Conservation (phyloP, 2,113 vertebrate species). For the Microcebus murinus region DNA sequence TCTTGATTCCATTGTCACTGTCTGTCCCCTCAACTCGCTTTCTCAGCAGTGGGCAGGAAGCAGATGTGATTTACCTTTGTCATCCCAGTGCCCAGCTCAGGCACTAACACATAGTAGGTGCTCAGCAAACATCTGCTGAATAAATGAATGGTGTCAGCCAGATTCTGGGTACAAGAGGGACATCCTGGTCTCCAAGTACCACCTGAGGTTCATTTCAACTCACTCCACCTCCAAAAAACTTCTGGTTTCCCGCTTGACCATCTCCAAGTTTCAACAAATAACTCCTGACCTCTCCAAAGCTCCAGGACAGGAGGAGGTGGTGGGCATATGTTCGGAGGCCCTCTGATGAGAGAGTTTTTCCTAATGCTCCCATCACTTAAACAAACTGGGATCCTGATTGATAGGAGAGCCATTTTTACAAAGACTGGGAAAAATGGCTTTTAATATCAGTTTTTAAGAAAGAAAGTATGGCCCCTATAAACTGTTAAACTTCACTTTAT, state of each 20-base stretch:
- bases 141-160: not conserved
- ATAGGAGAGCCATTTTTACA: constrained; percentile 69
- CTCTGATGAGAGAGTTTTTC: not conserved
- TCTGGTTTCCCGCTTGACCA: not conserved
- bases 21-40: not conserved
- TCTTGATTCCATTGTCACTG: not conserved
- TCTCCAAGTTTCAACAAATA: not conserved
- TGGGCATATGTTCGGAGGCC: not conserved
- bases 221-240: not conserved
- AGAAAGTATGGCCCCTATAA: constrained; percentile 85
- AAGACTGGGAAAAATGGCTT: constrained; percentile 84
- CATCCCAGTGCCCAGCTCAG: not conserved
- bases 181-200: not conserved
- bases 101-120: not conserved
- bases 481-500: constrained; percentile 89
- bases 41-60: not conserved
- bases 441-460: constrained; percentile 85
- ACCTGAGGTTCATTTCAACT: not conserved
- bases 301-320: not conserved
- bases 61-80: not conserved
- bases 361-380: constrained; percentile 70
- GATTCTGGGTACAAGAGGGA: not conserved
- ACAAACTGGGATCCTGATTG: constrained; percentile 75
- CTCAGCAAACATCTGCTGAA: not conserved
- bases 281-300: not conserved